phyloP scores from a whole-genome alignment of 1,140 invertebrate species.

The Drosophila prosaltans region DNA sequence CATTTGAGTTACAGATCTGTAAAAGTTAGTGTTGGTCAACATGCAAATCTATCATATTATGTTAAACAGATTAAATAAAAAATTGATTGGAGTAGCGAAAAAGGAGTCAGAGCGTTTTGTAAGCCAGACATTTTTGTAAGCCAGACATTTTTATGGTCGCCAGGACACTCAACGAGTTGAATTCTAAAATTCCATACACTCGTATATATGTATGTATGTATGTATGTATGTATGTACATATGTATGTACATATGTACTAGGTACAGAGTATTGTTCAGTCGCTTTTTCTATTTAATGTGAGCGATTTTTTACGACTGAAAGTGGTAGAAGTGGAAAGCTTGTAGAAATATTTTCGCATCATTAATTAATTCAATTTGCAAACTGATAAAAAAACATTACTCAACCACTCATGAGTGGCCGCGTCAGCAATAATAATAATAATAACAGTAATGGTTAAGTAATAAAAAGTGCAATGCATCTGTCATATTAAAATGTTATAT shows the following conservation, averaged over 20 bases:
- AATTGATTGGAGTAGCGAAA: too few species aligned
- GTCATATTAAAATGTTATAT: background rate
- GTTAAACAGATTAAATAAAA: too few species aligned
- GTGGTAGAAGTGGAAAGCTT: background rate
- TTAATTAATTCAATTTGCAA: constrained; percentile 54
- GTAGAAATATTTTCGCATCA: constrained; percentile 12
- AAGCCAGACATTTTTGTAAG: too few species aligned
- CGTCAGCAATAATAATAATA: background rate
- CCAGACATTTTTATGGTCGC: too few species aligned
- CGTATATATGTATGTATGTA: too few species aligned
- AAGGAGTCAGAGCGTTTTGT: too few species aligned
- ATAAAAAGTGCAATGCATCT: constrained; percentile 11
- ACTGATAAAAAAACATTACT: constrained; percentile 34
- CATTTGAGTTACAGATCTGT: too few species aligned
- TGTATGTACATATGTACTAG: background rate
- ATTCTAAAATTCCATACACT: too few species aligned
- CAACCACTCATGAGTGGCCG: constrained; percentile 4
- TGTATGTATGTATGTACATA: background rate
- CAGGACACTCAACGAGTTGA: too few species aligned
- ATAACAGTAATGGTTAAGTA: background rate
- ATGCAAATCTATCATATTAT: too few species aligned
- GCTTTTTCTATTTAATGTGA: background rate
- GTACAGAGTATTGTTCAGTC: background rate
- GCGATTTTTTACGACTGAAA: constrained; percentile 4
- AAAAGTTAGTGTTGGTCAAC: too few species aligned